Percentiles rank a stretch among this genome's conserved stretches.
Evolutionary conservation across 2,888 invertebrate species (phyloP).

Genomic region (Temnothorax ravouxi): DNA sequence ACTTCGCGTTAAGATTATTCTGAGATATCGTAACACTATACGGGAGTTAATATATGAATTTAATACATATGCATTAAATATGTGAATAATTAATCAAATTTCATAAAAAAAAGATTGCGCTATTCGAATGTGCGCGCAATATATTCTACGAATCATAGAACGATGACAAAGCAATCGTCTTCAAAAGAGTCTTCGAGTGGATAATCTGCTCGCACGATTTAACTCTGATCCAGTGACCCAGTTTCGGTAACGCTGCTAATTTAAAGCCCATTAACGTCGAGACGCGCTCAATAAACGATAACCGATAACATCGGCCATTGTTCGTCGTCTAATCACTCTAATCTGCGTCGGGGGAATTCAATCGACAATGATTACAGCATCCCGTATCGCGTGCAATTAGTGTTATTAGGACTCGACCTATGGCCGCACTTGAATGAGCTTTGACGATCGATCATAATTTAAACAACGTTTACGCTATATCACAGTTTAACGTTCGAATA

Average conservation of each 20-base stretch:
- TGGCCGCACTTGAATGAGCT: background rate
- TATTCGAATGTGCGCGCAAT: background rate
- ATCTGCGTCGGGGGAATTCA: slow-evolving; percentile 5
- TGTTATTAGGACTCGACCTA: background rate
- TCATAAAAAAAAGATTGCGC: background rate
- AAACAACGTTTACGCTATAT: background rate
- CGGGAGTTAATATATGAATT: background rate
- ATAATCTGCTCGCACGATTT: background rate
- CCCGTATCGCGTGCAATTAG: slow-evolving; percentile 16
- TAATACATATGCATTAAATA: background rate
- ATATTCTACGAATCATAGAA: background rate
- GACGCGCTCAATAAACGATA: slow-evolving; percentile 27
- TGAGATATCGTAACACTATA: background rate
- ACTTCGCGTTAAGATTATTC: slow-evolving; percentile 5
- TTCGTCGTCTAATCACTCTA: slow-evolving; percentile 34
- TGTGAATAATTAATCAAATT: slow-evolving; percentile 16
- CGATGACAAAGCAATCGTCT: background rate
- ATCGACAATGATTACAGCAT: slow-evolving; percentile 16
- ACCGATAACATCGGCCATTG: slow-evolving; percentile 30
- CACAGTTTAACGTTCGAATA: background rate
- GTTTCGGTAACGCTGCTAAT: slow-evolving; percentile 19
- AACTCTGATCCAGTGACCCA: slow-evolving; percentile 35
- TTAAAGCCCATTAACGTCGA: slow-evolving; percentile 38
- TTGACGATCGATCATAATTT: slow-evolving; percentile 1
- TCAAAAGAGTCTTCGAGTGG: background rate